Conservation (phyloP, 1,140 invertebrate species). For the Temnothorax curvispinosus region DNA sequence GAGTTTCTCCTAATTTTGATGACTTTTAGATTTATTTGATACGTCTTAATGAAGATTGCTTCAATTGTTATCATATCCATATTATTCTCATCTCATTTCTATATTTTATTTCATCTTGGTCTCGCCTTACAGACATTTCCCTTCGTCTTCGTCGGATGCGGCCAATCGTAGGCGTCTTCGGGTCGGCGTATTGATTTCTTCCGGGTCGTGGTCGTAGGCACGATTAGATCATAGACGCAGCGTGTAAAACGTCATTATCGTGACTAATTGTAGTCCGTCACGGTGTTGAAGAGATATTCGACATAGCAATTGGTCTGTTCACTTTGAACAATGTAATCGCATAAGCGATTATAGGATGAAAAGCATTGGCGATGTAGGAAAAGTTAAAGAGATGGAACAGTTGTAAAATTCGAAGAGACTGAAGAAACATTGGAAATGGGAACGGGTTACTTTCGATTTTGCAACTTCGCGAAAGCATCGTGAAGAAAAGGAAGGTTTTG, state of each 20-base stretch:
- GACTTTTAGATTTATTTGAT: background rate
- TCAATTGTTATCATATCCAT: background rate
- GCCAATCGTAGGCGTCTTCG: conserved; percentile 63
- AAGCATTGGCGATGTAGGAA: background rate
- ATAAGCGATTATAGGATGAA: background rate
- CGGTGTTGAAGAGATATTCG: conserved; percentile 69
- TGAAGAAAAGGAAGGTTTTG: background rate
- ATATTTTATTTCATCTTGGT: background rate
- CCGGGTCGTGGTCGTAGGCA: conserved; percentile 69
- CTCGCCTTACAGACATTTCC: background rate
- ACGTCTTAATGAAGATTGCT: background rate
- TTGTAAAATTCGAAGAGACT: background rate
- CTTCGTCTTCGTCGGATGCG: conserved; percentile 30
- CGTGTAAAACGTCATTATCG: conserved; percentile 68
- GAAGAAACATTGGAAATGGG: background rate
- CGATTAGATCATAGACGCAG: conserved; percentile 68
- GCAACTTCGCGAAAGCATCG: background rate
- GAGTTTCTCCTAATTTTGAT: background rate
- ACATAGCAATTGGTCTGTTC: conserved; percentile 76
- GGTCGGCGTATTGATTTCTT: conserved; percentile 76
- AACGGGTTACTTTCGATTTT: background rate
- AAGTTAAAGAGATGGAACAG: background rate
- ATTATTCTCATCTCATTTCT: background rate
- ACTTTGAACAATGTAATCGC: conserved; percentile 52
- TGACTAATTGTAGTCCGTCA: conserved; percentile 76